Evolutionary conservation across 1,140 invertebrate species (phyloP), one percentile per base, ranked within the genome.

Genomic region (Fopius arisanus): DNA sequence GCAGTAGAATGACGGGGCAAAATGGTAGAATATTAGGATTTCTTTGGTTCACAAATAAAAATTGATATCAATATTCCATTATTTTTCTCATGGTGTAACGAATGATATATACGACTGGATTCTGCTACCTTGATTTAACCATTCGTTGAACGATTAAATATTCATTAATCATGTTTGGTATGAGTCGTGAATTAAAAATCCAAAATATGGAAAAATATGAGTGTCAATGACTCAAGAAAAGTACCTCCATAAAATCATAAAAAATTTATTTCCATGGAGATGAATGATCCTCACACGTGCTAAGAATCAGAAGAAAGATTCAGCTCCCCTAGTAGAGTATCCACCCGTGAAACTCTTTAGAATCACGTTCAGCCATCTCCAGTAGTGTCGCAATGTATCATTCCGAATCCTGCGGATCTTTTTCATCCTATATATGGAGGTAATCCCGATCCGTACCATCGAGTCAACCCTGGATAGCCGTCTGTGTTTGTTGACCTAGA

Each of bases 361-460:
- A 82, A 81, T 81, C 80, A 83, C 78, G 78, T 82, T 80, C 78
- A 59, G 23, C 59, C 71, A 68, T 73, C 63, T 59, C 63, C 72
- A 72, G 72, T 74, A 75, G 51, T 73, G 70, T 77, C 67, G 70
- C 72, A 40, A 76, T 75, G 76, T 82, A 80, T 83, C 82, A 80
- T 83, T 79, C 67, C 82, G 81, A 82, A 83, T 83, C 80, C 78
- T 73, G 26, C 9, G 63, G 78, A 81, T 83, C 80, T 75, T 80
- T 83, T 84, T 80, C 78, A 82, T 78, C 76, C 80, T 48, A 19
- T 74, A 78, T 28, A 26, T 54, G 21, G 16, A 2, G 21, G 41
- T 16, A 29, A 29, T 69, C 48, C 28, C 54, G 19, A 29, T 2
- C 43, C 67, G 40, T 26, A 69, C 48, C 67, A 48, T 28, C n/a